Evolutionary conservation across 1,140 invertebrate genomes (phyloP).

Genomic region (Macrotrachela quadricornifera): DNA sequence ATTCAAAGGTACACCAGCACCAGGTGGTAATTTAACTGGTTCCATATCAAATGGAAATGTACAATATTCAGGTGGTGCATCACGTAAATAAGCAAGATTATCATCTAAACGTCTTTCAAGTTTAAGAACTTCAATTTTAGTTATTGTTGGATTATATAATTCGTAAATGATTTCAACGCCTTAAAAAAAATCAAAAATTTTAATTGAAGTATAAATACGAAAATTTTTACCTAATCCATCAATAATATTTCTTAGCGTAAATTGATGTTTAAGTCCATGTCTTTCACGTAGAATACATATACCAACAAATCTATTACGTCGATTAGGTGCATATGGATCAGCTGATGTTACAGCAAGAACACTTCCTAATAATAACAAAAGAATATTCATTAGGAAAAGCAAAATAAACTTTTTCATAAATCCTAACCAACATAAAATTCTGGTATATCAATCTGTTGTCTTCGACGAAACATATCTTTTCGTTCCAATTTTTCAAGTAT

Average conservation of each 20-base stretch:
- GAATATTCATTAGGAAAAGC: slow-evolving; percentile 4
- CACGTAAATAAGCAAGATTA: slow-evolving; percentile 64
- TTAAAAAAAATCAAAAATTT: slow-evolving; percentile 15
- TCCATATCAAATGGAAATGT: slow-evolving; percentile 83
- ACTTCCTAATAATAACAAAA: slow-evolving; percentile 41
- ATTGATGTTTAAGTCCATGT: slow-evolving; percentile 54
- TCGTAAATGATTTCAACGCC: slow-evolving; percentile 70
- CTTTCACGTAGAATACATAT: slow-evolving; percentile 71
- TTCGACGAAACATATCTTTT: slow-evolving; percentile 67
- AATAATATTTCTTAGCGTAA: slow-evolving; percentile 73
- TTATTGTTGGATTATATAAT: slow-evolving; percentile 76
- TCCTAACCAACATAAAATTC: slow-evolving; percentile 83
- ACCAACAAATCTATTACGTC: slow-evolving; percentile 71
- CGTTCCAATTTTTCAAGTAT: slow-evolving; percentile 69
- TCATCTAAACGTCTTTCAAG: slow-evolving; percentile 82
- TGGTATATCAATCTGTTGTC: slow-evolving; percentile 61
- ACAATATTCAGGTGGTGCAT: slow-evolving; percentile 74
- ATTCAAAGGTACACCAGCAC: slow-evolving; percentile 60
- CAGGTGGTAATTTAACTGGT: slow-evolving; percentile 50
- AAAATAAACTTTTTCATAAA: slow-evolving; percentile 8
- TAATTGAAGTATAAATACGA: not conserved
- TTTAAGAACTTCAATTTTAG: slow-evolving; percentile 63
- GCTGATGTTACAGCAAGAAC: slow-evolving; percentile 72
- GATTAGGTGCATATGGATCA: slow-evolving; percentile 61
- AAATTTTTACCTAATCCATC: slow-evolving; percentile 51